Evolutionary conservation across 1,140 invertebrate genomes (phyloP), one percentile per base, ranked within the genome.

Genomic region (Physella acuta): DNA sequence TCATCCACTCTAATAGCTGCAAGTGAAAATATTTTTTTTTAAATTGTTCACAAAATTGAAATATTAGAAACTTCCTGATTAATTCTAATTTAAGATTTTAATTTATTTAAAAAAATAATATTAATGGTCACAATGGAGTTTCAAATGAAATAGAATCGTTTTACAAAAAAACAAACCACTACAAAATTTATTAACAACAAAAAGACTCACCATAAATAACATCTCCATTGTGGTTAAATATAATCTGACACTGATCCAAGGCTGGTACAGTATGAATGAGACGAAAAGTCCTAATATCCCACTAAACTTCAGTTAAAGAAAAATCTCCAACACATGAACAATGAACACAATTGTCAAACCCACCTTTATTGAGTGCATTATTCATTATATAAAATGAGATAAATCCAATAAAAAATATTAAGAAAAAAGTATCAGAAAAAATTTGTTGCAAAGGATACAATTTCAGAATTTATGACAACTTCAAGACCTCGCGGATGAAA

Each of bases 401-500:
- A 49, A 11, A 14, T n/a, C 44, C n/a, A n/a, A 60, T 31, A 60
- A 34, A 60, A 60, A 30, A 14, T 5, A 31, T 5, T 31, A 60
- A 60, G 26, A 34, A 24, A 60, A 14, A 60, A 14, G 28, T 5
- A 11, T 11, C 28, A n/a, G n/a, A n/a, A n/a, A n/a, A 11, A 16
- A 28, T 63, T n/a, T 8, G 26, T 55, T 14, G n/a, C 1, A 74
- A 81, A 83, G 80, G 81, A 82, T 82, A 86, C 86, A 73, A 89
- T 86, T 85, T 89, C 87, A 30, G 87, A 86, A 72, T 88, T 88
- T 62, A 88, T 88, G 70, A 90, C 88, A 75, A 87, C 79, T 74
- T 99, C 95, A 49, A 94, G 87, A 0, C 95, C 96, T 83, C 95
- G 97, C 0, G 97, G 96, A 89, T 99, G 96, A 82, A 99, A 99